A percentile compares a stretch with the other conserved stretches of the same genome.
These are phyloP conservation scores for Chloropsis hardwickii DNA, from an alignment of 2,113 vertebrate species.

Conservation along the genomic window DNA sequence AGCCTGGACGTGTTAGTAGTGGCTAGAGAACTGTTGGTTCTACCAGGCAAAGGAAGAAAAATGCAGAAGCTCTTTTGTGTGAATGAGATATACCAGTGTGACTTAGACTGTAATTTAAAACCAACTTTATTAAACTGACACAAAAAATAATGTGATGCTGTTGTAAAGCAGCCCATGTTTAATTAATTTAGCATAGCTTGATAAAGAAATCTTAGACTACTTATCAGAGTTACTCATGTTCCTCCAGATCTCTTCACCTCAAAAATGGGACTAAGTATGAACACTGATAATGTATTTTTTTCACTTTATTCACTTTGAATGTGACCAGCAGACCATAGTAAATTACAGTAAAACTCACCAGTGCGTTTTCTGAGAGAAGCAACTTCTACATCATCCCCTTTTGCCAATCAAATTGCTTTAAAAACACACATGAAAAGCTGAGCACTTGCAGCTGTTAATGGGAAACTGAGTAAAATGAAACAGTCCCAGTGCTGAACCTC, in stretches of 20 bases:
- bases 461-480: background rate
- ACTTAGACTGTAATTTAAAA: background rate
- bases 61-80: background rate
- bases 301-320: background rate
- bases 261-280: background rate
- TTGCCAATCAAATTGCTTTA: background rate
- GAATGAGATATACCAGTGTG: background rate
- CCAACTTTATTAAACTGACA: background rate
- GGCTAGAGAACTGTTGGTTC: background rate
- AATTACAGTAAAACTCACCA: background rate
- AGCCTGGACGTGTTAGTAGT: background rate
- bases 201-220: background rate
- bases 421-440: background rate
- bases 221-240: background rate
- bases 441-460: background rate
- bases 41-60: background rate
- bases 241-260: background rate
- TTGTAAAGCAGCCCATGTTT: background rate
- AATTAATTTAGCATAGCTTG: background rate
- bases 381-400: background rate
- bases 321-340: background rate
- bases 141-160: background rate
- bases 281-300: background rate
- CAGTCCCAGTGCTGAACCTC: background rate
- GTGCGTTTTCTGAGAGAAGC: background rate